A percentile compares a stretch with the other conserved stretches of the same genome.
Evolutionary conservation across 2,113 vertebrate genomes (phyloP).

Genomic region (Percopsis transmontana): DNA sequence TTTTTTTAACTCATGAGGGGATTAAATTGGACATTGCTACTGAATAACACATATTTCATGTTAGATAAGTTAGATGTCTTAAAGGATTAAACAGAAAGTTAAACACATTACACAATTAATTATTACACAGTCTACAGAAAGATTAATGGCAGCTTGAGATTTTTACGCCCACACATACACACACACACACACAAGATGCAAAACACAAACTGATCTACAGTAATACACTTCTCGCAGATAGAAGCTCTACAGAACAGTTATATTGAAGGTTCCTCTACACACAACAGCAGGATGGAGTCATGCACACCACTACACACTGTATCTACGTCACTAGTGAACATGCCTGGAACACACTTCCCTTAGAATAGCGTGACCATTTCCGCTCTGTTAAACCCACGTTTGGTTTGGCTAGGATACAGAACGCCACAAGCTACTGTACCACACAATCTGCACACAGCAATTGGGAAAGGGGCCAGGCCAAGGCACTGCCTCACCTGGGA

Average conservation of each 20-base stretch:
- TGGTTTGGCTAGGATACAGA: conserved; percentile 13
- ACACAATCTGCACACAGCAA: conserved; percentile 31
- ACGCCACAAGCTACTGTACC: conserved; percentile 25
- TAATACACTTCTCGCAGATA: conserved; percentile 6
- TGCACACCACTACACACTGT: conserved; percentile 38
- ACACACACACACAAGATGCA: conserved; percentile 10
- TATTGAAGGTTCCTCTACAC: conserved; percentile 20
- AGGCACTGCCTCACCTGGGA: conserved; percentile 89
- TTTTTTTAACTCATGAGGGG: conserved; percentile 11
- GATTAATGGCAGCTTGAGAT: neutral
- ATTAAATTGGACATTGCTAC: conserved; percentile 32
- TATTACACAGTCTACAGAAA: conserved; percentile 15
- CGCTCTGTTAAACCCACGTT: conserved; percentile 48
- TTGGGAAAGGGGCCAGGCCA: conserved; percentile 23
- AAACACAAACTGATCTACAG: conserved; percentile 21
- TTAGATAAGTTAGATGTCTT: conserved; percentile 49
- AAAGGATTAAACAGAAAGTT: neutral
- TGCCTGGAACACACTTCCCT: conserved; percentile 33
- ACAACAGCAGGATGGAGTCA: conserved; percentile 26
- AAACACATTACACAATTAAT: conserved; percentile 11
- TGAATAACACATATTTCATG: conserved; percentile 11
- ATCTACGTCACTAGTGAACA: conserved; percentile 42
- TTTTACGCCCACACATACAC: neutral
- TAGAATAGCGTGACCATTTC: conserved; percentile 27
- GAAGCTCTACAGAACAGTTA: conserved; percentile 21